phyloP scores from a whole-genome alignment of 2,797 vertebrate species.

The Ctenopoma kingsleyae region DNA sequence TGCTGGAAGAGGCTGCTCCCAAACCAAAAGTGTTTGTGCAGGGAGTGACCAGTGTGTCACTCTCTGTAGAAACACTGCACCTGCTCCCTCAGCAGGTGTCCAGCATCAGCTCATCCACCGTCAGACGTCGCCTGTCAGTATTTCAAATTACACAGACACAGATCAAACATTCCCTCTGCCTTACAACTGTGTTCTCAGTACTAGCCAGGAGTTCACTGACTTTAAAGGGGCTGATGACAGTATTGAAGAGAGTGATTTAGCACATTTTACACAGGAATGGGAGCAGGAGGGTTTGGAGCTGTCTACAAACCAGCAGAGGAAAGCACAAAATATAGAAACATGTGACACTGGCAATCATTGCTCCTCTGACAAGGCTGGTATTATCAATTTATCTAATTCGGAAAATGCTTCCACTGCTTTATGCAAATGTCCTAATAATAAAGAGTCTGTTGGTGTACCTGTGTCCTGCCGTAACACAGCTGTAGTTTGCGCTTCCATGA shows the following conservation, averaged over 20 bases:
- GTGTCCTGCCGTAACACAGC: slow-evolving; percentile 38
- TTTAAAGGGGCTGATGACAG: slow-evolving; percentile 93
- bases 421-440: slow-evolving; percentile 55
- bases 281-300: slow-evolving; percentile 42
- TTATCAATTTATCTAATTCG: slow-evolving; percentile 27
- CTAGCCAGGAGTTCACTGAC: slow-evolving; percentile 92
- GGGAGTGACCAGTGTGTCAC: slow-evolving; percentile 63
- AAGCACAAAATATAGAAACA: slow-evolving; percentile 26
- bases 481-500: slow-evolving; percentile 42
- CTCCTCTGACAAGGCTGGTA: slow-evolving; percentile 23
- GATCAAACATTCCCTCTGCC: slow-evolving; percentile 56
- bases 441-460: slow-evolving; percentile 35
- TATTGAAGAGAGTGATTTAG: slow-evolving; percentile 81
- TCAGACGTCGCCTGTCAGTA: slow-evolving; percentile 58
- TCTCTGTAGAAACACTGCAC: background rate
- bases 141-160: slow-evolving; percentile 63
- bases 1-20: slow-evolving; percentile 54
- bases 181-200: slow-evolving; percentile 66
- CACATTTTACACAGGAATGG: slow-evolving; percentile 73
- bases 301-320: slow-evolving; percentile 29
- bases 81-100: slow-evolving; percentile 26
- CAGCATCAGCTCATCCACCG: slow-evolving; percentile 26
- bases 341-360: slow-evolving; percentile 44
- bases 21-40: slow-evolving; percentile 84
- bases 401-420: slow-evolving; percentile 20